These are phyloP conservation scores for Hephaestus fuliginosus DNA, from an alignment of 2,797 vertebrate species.

Conservation along the genomic window DNA sequence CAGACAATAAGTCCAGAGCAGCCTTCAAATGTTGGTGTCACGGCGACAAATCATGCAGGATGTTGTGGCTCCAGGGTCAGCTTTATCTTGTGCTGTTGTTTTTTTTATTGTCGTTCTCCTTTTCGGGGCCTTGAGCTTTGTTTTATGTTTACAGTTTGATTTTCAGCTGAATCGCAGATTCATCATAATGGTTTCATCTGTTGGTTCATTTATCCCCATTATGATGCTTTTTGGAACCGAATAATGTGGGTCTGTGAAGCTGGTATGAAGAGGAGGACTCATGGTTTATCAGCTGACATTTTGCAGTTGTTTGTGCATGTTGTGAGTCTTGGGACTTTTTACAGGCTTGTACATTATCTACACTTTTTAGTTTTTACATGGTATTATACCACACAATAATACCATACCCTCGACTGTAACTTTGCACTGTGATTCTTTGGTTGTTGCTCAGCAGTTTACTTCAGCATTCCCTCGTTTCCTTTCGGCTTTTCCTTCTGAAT, in stretches of 20 bases:
- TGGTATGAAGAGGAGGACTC: not conserved
- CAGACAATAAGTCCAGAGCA: conserved; percentile 6
- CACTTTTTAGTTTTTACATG: not conserved
- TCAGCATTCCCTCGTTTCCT: conserved; percentile 12
- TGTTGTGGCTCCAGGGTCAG: conserved; percentile 50
- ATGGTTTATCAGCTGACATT: conserved; percentile 25
- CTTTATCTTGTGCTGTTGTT: conserved; percentile 45
- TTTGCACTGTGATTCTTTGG: conserved; percentile 61
- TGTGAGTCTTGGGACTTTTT: conserved; percentile 37
- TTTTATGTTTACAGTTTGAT: conserved; percentile 28
- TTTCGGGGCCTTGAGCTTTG: conserved; percentile 40
- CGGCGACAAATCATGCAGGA: conserved; percentile 43
- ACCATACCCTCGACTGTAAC: conserved; percentile 30
- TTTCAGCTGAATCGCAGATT: not conserved
- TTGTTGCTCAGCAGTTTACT: conserved; percentile 21
- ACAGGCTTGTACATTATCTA: conserved; percentile 21
- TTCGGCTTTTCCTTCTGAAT: conserved; percentile 26
- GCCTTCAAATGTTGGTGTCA: conserved; percentile 43
- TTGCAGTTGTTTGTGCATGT: conserved; percentile 16
- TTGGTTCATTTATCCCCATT: not conserved
- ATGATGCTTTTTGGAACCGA: not conserved
- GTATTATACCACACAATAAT: not conserved
- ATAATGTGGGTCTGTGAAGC: conserved; percentile 14
- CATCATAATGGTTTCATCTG: conserved; percentile 15
- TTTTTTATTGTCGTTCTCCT: conserved; percentile 37